Percentiles rank a stretch among this genome's conserved stretches.
Conservation (phyloP, 2,113 vertebrate genomes). For the Notechis scutatus region DNA sequence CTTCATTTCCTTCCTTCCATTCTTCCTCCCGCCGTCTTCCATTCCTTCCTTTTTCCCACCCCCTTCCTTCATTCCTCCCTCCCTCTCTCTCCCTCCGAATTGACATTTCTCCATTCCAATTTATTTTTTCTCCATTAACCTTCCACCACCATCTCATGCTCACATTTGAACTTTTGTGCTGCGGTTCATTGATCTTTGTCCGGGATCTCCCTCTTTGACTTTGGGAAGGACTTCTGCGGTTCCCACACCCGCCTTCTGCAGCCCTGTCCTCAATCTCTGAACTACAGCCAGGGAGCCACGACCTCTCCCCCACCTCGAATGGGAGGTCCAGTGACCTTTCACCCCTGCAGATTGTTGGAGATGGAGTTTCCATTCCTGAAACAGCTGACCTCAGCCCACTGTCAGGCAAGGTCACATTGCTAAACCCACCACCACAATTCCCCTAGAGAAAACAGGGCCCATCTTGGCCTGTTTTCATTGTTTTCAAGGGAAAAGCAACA, state of each 20-base stretch:
- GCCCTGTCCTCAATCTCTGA: not conserved
- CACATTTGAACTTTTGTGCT: slow-evolving; percentile 26
- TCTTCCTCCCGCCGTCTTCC: not conserved
- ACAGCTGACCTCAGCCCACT: fast-evolving
- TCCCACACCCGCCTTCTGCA: fast-evolving
- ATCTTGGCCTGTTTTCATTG: not conserved
- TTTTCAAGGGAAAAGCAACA: not conserved
- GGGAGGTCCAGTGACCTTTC: fast-evolving
- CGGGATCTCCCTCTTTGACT: not conserved
- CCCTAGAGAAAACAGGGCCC: not conserved
- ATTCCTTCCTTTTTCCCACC: not conserved
- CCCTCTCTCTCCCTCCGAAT: not conserved
- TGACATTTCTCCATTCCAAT: not conserved
- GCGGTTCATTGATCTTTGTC: slow-evolving; percentile 24
- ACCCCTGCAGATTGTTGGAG: not conserved
- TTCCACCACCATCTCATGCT: not conserved
- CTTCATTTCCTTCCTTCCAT: not conserved
- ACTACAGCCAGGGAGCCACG: fast-evolving
- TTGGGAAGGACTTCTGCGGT: not conserved
- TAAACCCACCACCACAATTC: not conserved
- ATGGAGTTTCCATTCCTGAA: slow-evolving; percentile 28
- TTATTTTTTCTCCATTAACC: not conserved
- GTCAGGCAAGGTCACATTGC: not conserved
- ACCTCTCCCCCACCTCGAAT: not conserved
- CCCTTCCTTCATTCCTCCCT: not conserved